These are phyloP conservation scores for Clupea harengus DNA, from an alignment of 2,113 vertebrate species.

Conservation along the genomic window DNA sequence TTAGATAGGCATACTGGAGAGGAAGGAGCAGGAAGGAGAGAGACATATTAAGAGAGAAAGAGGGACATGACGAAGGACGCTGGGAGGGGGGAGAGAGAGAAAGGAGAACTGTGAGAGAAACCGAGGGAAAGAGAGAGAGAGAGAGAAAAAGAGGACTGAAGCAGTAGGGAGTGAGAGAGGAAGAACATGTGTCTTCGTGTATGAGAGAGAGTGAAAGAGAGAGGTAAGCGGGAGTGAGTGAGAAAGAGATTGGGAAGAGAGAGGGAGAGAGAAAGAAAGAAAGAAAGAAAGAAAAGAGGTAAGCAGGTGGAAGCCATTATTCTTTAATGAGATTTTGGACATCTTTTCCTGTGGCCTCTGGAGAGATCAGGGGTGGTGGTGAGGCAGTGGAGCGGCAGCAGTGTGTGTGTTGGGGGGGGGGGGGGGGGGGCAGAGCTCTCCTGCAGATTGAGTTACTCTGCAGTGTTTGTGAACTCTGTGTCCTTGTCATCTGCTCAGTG, in stretches of 20 bases:
- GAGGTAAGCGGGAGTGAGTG: not conserved
- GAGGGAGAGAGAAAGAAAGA: not conserved
- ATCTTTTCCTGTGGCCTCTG: conserved; percentile 60
- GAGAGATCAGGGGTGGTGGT: conserved; percentile 42
- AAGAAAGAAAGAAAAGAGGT: conserved; percentile 29
- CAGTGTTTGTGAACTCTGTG: conserved; percentile 60
- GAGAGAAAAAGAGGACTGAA: not conserved
- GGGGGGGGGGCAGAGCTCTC: conserved; percentile 6
- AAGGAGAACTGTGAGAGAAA: not conserved
- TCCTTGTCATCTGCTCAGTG: conserved; percentile 68
- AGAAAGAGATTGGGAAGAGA: not conserved
- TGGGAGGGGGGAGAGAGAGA: not conserved
- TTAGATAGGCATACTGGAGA: conserved; percentile 58
- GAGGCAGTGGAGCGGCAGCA: conserved; percentile 38
- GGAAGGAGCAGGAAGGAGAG: not conserved
- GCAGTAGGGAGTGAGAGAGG: not conserved
- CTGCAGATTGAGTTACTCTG: conserved; percentile 62
- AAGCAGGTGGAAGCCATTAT: conserved; percentile 70
- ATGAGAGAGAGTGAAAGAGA: not conserved
- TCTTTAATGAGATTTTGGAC: conserved; percentile 69
- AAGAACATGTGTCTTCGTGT: not conserved
- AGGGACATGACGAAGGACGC: not conserved
- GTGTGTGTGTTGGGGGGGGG: not conserved
- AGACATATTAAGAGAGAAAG: not conserved
- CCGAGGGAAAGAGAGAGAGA: not conserved